Evolutionary conservation across 2,113 vertebrate species (phyloP).

Genomic region (Riparia riparia): DNA sequence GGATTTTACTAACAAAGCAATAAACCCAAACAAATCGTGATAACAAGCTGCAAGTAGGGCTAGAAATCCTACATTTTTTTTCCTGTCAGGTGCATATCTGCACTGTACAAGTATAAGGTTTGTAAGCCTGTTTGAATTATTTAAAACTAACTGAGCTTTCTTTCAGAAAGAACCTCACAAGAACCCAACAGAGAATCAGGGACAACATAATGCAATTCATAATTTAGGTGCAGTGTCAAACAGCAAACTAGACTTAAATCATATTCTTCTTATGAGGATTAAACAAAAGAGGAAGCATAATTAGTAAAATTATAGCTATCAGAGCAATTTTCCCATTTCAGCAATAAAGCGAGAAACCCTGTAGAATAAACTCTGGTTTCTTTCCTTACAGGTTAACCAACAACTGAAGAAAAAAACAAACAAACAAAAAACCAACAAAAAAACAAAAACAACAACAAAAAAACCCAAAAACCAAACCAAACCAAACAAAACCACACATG

Average conservation of each 20-base stretch:
- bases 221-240: neutral
- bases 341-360: neutral
- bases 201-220: neutral
- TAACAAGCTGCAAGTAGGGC: neutral
- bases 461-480: too few species aligned
- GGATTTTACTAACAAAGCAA: neutral
- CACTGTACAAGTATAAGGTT: neutral
- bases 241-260: neutral
- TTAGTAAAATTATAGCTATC: slow-evolving; percentile 13
- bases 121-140: neutral
- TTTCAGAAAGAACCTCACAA: neutral
- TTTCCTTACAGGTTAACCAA: neutral
- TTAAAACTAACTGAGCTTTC: neutral
- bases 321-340: neutral
- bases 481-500: too few species aligned
- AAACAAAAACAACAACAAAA: too few species aligned
- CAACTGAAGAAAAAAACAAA: neutral
- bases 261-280: neutral
- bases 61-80: neutral
- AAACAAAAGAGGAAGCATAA: slow-evolving; percentile 2
- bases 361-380: neutral
- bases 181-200: neutral
- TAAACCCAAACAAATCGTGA: neutral
- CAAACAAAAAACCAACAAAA: neutral
- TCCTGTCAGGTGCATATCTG: neutral